phyloP scores from a whole-genome alignment of 1,140 invertebrate genomes.

The Scaptomyza hsui region DNA sequence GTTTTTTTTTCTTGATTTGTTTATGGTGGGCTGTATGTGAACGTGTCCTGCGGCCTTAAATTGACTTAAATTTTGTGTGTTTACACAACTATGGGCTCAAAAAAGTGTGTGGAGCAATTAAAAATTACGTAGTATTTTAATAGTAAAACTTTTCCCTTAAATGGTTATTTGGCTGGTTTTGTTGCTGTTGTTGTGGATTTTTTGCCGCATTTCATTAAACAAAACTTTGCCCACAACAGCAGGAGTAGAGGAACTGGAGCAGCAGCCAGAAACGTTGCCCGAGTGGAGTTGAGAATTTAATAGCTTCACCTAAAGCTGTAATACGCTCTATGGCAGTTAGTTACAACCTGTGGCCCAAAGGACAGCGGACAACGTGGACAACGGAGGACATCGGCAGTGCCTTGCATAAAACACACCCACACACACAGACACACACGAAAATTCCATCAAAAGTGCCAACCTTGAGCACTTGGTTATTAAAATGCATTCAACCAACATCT shows the following conservation, averaged over 20 bases:
- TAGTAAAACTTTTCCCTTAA: constrained; percentile 79
- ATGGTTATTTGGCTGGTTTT: constrained; percentile 77
- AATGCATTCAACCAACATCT: constrained; percentile 82
- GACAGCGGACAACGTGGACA: constrained; percentile 7
- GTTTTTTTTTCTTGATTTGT: too few species aligned
- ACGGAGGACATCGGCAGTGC: constrained; percentile 43
- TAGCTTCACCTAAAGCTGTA: constrained; percentile 66
- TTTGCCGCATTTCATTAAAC: constrained; percentile 80
- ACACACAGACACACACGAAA: constrained; percentile 42
- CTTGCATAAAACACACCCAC: constrained; percentile 44
- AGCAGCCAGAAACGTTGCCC: constrained; percentile 34
- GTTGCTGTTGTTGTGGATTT: constrained; percentile 59
- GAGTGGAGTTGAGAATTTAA: constrained; percentile 65
- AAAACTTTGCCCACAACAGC: constrained; percentile 67
- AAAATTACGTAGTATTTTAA: constrained; percentile 82
- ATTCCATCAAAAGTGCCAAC: constrained; percentile 80
- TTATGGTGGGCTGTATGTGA: constrained; percentile 30
- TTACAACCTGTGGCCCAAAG: constrained; percentile 70
- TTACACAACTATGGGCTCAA: constrained; percentile 38
- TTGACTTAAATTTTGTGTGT: constrained; percentile 61
- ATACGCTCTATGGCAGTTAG: constrained; percentile 57
- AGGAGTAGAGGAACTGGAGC: constrained; percentile 15
- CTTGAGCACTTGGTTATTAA: constrained; percentile 81
- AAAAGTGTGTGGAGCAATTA: constrained; percentile 59
- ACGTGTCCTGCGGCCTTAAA: constrained; percentile 39